Percentiles rank a stretch among this genome's conserved stretches.
Conservation (phyloP, 1,140 invertebrate species). For the Hirudo medicinalis region DNA sequence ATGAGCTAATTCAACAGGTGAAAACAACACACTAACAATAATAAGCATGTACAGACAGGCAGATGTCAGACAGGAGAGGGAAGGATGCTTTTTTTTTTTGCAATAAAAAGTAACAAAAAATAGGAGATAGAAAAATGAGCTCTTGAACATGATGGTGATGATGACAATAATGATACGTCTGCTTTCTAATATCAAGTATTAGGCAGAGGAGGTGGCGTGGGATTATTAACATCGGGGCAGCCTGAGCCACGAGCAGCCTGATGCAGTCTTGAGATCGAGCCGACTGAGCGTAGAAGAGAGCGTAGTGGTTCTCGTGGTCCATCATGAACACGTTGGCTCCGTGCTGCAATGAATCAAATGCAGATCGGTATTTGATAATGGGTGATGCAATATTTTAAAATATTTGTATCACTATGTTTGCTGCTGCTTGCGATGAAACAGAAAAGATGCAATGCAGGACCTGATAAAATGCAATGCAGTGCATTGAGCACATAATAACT, state of each 20-base stretch:
- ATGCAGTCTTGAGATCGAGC: conserved; percentile 49
- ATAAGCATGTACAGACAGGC: too few species aligned
- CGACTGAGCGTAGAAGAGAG: conserved; percentile 61
- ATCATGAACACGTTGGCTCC: conserved; percentile 65
- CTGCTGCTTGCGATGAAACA: not conserved
- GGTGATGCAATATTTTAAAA: not conserved
- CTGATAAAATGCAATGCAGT: not conserved
- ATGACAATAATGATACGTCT: too few species aligned
- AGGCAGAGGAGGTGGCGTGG: conserved; percentile 35
- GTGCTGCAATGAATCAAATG: conserved; percentile 47
- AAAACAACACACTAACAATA: too few species aligned
- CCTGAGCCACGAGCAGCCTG: conserved; percentile 51
- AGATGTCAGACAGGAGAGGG: too few species aligned
- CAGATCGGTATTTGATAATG: not conserved
- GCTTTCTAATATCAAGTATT: too few species aligned
- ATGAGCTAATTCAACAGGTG: too few species aligned
- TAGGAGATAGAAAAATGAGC: too few species aligned
- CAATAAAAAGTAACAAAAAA: too few species aligned
- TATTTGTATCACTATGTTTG: not conserved
- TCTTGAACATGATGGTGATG: too few species aligned
- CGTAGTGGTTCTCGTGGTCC: conserved; percentile 67
- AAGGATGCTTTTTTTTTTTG: too few species aligned
- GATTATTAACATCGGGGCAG: conserved; percentile 46
- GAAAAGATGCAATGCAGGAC: not conserved
- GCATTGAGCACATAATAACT: not conserved